Base-by-base conservation (phyloP, 2,113 vertebrate species). In the Urocolius indicus region DNA sequence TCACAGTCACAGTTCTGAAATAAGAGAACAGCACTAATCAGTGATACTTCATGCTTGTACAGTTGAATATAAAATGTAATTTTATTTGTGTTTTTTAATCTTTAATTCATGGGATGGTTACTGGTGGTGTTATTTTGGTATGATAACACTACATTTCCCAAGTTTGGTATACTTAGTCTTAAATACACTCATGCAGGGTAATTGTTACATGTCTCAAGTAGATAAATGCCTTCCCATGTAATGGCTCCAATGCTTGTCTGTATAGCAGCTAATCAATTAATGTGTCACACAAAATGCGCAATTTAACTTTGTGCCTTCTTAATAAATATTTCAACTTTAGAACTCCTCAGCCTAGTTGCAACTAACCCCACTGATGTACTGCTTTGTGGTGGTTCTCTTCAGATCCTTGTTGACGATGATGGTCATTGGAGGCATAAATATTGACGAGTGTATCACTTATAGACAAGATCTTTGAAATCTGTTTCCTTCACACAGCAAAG, bases 401-500 rank as follows among this genome's bases (percentile, higher is more conserved):
- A 98, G 98, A 95, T 98, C 93, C 65, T 89, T 89, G 52, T 16
- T 96, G 95, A 96, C 32, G 74, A 97, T 97, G 92, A 89, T 95
- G 88, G 29, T 96, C 75, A 58, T 83, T 98, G 87, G 90, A 78
- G 87, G 34, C 94, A 92, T 87, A 97, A 71, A 79, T 91, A 75
- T 19, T 95, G 96, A 97, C 97, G 94, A 88, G 86, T 94, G 13
- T 81, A 23, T 96, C 84, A 90, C 92, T 97, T 96, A 96, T 95
- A 97, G 89, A 94, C 95, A 98, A 94, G 92, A 96, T 95, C 96
- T 96, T 92, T 98, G 95, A 97, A 97, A 94, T 91, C 76, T 45
- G 1, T 62, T 91, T 58, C 94, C 63, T 93, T 90, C 95, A 95
- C 43, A 87, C 83, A 92, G 89, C 95, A 87, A 95, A 97, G 96